A percentile compares a stretch with the other conserved stretches of the same genome.
Conservation (phyloP, 2,113 vertebrate genomes). For the Salvelinus fontinalis region DNA sequence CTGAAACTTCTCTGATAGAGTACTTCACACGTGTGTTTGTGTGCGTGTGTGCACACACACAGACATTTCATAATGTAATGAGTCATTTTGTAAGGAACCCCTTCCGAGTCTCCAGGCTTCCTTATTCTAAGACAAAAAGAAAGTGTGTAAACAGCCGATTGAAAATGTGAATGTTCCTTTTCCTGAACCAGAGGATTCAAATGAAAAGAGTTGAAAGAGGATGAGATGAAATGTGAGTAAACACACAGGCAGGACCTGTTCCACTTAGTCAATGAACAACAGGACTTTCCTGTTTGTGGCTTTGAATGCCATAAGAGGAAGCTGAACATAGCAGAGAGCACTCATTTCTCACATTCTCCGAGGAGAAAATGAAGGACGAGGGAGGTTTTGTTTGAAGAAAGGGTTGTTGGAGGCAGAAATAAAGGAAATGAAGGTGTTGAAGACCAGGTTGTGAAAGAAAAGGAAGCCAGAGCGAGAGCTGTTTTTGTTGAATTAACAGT, state of each 20-base stretch:
- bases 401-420: no score
- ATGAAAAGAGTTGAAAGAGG: not conserved
- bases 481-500: no score
- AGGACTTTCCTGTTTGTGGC: slow-evolving; percentile 48
- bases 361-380: not conserved
- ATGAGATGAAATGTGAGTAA: not conserved
- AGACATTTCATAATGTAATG: no score
- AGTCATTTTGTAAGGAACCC: not conserved
- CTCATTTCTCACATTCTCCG: not conserved
- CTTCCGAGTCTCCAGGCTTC: not conserved
- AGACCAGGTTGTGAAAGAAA: no score
- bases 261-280: slow-evolving; percentile 12
- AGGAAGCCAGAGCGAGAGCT: no score
- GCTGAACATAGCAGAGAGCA: not conserved
- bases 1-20: not conserved
- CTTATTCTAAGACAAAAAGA: no score
- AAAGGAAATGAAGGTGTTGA: no score
- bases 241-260: slow-evolving; percentile 35
- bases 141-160: no score
- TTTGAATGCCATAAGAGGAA: not conserved
- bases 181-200: not conserved
- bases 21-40: not conserved
- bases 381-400: not conserved
- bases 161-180: no score
- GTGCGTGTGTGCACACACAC: not conserved